Base-by-base conservation (phyloP, 2,113 vertebrate genomes). In the Passer montanus region DNA sequence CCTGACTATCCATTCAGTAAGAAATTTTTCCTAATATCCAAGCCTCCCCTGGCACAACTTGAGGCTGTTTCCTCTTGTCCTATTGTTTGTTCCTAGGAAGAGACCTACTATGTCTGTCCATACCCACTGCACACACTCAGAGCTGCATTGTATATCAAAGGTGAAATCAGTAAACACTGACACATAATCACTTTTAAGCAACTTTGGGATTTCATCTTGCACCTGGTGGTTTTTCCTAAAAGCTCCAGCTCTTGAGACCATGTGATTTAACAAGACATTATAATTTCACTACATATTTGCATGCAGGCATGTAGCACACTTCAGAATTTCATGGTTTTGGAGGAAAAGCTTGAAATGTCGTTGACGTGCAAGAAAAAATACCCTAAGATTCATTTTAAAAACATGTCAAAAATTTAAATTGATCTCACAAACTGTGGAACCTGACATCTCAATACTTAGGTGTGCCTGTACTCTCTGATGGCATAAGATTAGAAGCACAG, bases 321-420 rank as follows among this genome's bases (percentile, higher is more conserved):
- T 88, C 66, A 60, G 41, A 72, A 52, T 66, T 55, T 35, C 37
- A 53, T 1, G 0, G 4, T 64, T 73, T 44, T 8, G 2, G 39
- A 77, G 18, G 56, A 73, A 86, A 95, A 94, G 23, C 59, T 83
- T 81, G 26, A 89, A 84, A 75, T 58, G 8, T 63, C 43, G 67
- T 87, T 43, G 39, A 64, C 0, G 0, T 52, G 11, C 24, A 72
- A 82, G 62, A 82, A 87, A 66, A 81, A 63, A 70, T 27, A 46
- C 8, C 15, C 21, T 47, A n/a, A 75, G 21, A 47, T 72, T 82
- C 23, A 39, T 87, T 91, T 64, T 19, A 47, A 78, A 91, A 94
- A 46, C 23, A 30, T 19, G 8, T 49, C n/a, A 49, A 13, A 68
- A 55, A 73, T 83, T 72, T 66, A 76, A 52, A 76, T 69, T 90